A percentile compares a stretch with the other conserved stretches of the same genome.
phyloP scores from a whole-genome alignment of 2,797 vertebrate species.

The Molossus molossus region DNA sequence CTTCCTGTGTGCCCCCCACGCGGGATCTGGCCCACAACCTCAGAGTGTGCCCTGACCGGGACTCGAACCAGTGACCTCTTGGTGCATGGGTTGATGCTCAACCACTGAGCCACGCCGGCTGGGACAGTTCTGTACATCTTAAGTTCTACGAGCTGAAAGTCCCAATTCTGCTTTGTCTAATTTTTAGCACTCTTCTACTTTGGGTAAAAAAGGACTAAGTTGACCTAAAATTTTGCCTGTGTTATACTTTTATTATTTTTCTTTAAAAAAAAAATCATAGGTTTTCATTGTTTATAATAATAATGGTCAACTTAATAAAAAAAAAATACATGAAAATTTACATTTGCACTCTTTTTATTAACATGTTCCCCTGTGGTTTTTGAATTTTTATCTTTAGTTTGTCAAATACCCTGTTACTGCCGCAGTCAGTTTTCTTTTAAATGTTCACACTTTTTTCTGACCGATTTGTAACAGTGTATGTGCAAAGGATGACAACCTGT shows the following conservation, averaged over 20 bases:
- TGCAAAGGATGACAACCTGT: neutral
- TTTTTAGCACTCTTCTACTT: conserved; percentile 69
- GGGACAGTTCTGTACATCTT: conserved; percentile 22
- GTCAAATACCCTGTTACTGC: neutral
- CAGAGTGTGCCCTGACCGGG: too few species aligned
- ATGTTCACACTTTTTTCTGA: neutral
- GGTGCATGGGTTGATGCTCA: too few species aligned
- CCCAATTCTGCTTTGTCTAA: conserved; percentile 65
- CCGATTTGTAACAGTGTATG: neutral
- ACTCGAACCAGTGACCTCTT: too few species aligned
- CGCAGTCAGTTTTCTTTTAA: neutral
- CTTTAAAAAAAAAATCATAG: neutral
- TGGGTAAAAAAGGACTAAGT: conserved; percentile 38
- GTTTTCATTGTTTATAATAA: neutral
- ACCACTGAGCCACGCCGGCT: too few species aligned
- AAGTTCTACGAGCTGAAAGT: conserved; percentile 63
- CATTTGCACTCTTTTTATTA: neutral
- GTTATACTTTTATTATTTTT: neutral
- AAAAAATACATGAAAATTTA: neutral
- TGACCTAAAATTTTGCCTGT: conserved; percentile 64
- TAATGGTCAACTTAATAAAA: neutral
- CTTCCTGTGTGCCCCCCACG: too few species aligned
- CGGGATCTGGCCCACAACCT: too few species aligned
- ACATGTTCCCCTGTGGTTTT: neutral
- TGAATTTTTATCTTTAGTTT: neutral